Conservation (phyloP, 2,113 vertebrate species). For the Apeltes quadracus region DNA sequence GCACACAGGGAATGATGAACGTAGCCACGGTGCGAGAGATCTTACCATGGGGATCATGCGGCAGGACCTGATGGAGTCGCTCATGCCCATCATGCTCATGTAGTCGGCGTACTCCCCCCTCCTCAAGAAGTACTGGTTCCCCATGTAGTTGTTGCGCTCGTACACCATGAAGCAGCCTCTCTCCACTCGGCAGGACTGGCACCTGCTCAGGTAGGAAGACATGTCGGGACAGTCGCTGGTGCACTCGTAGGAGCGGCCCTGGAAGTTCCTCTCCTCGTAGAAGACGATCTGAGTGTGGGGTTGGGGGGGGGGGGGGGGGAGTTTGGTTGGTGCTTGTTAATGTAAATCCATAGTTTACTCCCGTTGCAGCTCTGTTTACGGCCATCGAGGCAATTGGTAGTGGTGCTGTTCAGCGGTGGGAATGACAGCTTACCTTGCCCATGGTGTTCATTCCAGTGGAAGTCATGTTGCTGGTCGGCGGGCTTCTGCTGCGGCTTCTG, state of each 20-base stretch:
- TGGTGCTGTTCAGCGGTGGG: background rate
- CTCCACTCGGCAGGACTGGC: slow-evolving; percentile 73
- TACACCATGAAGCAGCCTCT: slow-evolving; percentile 76
- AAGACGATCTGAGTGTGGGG: slow-evolving; percentile 76
- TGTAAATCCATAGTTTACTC: background rate
- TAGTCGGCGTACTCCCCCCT: slow-evolving; percentile 75
- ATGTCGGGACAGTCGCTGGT: slow-evolving; percentile 77
- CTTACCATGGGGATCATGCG: slow-evolving; percentile 76
- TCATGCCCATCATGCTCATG: slow-evolving; percentile 74
- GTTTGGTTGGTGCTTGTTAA: background rate
- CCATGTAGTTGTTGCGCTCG: slow-evolving; percentile 69
- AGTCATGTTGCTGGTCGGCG: slow-evolving; percentile 63
- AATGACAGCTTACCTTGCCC: slow-evolving; percentile 57
- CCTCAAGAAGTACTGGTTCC: slow-evolving; percentile 76
- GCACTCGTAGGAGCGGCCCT: slow-evolving; percentile 79
- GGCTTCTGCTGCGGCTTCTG: slow-evolving; percentile 40
- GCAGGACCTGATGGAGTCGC: slow-evolving; percentile 71
- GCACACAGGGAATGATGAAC: too few relatives aligned
- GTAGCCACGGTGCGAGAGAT: background rate
- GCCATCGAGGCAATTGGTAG: background rate
- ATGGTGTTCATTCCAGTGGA: slow-evolving; percentile 72
- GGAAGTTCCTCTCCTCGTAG: slow-evolving; percentile 81
- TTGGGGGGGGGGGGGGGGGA: background rate
- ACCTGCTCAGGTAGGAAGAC: slow-evolving; percentile 72
- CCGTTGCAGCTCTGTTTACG: background rate